Evolutionary conservation across 2,797 vertebrate species (phyloP), one percentile per base, ranked within the genome.

Genomic region (Peromyscus attwateri): DNA sequence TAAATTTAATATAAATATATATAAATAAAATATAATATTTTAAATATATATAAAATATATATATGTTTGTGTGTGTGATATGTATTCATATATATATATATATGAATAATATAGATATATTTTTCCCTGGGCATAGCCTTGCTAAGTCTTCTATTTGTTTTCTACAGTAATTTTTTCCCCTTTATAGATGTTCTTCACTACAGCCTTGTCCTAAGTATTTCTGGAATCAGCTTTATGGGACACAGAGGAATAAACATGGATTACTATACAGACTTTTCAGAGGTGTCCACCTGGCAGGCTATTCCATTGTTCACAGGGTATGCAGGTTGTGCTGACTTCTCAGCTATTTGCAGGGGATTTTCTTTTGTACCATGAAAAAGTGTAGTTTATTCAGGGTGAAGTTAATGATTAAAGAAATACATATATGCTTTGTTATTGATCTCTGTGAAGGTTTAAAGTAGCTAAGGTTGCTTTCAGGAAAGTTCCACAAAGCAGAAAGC

Each of bases 391-490:
- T 93, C 27, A 75, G 34, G 2, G 0, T 81, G 23, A 94, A 79
- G 75, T 82, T 68, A 77, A 13, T 77, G 3, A 34, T 57, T 71
- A 79, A 66, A 73, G n/a, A 64, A 73, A 80, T 17, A 62, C 52
- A 60, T 23, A 87, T 68, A 6, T 73, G 23, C 68, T 92, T 88
- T 94, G 29, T 40, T 49, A 60, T 89, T 96, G 34, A 92, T 27
- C 9, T 80, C 3, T 81, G 9, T 73, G 6, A 23, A 84, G 12
- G 7, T 85, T 73, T 84, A 90, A 88, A 75, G 7, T 64, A 91
- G 46, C 40, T 94, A n/a, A 90, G 71, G 16, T 91, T 77, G 66
- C 19, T 40, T 95, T 96, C 14, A 66, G 25, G 73, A 84, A 94
- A 60, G 37, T 71, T 71, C 10, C 40, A 31, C 13, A 13, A 37